Percentiles rank a stretch among this genome's conserved stretches.
Evolutionary conservation across 2,797 vertebrate species (phyloP).

Genomic region (Intellagama lesueurii): DNA sequence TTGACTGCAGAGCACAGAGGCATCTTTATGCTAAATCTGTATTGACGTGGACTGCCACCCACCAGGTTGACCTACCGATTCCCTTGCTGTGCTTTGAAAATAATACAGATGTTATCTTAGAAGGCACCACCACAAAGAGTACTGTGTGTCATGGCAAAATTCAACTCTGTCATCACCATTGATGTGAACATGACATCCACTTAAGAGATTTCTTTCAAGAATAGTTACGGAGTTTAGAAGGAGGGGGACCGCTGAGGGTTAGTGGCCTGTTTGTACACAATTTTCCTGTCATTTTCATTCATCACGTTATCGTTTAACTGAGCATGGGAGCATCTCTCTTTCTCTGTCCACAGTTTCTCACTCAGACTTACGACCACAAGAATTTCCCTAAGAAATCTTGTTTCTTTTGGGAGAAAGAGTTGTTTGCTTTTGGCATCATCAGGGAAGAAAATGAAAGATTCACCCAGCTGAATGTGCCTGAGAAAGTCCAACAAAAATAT

Average conservation of each 20-base stretch:
- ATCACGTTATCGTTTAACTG: slow-evolving; percentile 64
- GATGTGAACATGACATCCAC: slow-evolving; percentile 25
- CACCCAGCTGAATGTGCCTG: slow-evolving; percentile 79
- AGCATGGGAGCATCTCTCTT: slow-evolving; percentile 61
- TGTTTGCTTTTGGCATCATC: slow-evolving; percentile 73
- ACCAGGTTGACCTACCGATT: slow-evolving; percentile 10
- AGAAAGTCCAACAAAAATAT: slow-evolving; percentile 66
- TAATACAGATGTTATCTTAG: not conserved
- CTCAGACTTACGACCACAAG: slow-evolving; percentile 81
- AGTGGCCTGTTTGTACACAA: slow-evolving; percentile 42
- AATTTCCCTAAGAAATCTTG: slow-evolving; percentile 73
- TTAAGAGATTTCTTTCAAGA: slow-evolving; percentile 45
- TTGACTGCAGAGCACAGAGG: slow-evolving; percentile 13
- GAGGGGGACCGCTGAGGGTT: slow-evolving; percentile 42
- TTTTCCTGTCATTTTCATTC: slow-evolving; percentile 67
- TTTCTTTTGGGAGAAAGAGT: not conserved
- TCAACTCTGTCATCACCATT: slow-evolving; percentile 34
- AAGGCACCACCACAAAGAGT: slow-evolving; percentile 27
- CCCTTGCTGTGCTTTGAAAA: not conserved
- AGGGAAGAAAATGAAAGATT: slow-evolving; percentile 59
- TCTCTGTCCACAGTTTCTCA: slow-evolving; percentile 70
- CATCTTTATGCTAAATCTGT: not conserved
- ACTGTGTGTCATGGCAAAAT: not conserved
- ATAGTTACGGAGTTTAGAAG: slow-evolving; percentile 32
- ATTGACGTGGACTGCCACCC: not conserved